Evolutionary conservation across 2,888 invertebrate species (phyloP).

Genomic region (Eristalis arbustorum): DNA sequence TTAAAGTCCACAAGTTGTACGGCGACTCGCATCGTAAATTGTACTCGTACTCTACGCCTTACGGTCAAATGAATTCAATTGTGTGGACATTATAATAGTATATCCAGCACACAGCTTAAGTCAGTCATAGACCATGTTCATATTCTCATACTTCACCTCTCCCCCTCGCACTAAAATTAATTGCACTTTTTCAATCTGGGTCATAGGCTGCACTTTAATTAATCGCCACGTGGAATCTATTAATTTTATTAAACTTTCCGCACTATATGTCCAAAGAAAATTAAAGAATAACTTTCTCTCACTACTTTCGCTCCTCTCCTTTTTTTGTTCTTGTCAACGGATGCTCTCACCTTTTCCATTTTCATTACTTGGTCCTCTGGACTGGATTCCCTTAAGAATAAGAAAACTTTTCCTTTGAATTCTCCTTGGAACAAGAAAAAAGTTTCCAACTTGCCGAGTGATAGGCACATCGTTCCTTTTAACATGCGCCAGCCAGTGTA

Average conservation of each 20-base stretch:
- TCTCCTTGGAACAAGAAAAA: conserved; percentile 35
- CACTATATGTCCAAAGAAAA: conserved; percentile 32
- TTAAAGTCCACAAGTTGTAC: too few relatives aligned
- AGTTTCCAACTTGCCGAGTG: conserved; percentile 61
- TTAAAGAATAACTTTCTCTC: conserved; percentile 39
- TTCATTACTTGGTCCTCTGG: conserved; percentile 54
- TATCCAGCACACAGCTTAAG: too few relatives aligned
- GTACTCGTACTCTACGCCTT: too few relatives aligned
- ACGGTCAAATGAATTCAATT: too few relatives aligned
- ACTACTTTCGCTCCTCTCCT: neutral
- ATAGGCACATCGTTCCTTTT: conserved; percentile 34
- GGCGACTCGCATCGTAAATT: too few relatives aligned
- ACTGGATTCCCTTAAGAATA: conserved; percentile 20
- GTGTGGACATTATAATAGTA: too few relatives aligned
- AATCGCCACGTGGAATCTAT: conserved; percentile 64
- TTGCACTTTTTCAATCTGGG: conserved; percentile 62
- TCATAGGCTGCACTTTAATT: conserved; percentile 63
- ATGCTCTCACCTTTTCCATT: conserved; percentile 53
- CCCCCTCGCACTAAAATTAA: neutral
- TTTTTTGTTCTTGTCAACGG: conserved; percentile 17
- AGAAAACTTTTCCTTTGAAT: conserved; percentile 45
- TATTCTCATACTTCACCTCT: too few relatives aligned
- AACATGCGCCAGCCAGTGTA: neutral
- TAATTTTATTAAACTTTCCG: conserved; percentile 65
- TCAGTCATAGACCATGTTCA: too few relatives aligned